phyloP scores from a whole-genome alignment of 2,888 invertebrate species.

The Oscheius myriophilus region DNA sequence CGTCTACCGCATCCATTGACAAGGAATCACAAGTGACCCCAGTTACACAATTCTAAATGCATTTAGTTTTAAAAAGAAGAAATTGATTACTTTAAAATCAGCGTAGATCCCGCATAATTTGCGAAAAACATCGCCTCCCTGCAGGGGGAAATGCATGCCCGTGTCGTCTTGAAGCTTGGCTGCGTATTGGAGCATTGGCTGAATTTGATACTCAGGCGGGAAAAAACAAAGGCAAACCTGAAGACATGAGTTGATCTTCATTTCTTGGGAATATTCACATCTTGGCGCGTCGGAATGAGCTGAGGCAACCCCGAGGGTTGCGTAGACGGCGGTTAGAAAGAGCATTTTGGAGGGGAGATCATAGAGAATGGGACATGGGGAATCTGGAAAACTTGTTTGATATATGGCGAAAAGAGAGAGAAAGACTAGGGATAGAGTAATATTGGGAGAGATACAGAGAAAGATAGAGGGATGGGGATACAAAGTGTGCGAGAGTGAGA shows the following conservation, averaged over 20 bases:
- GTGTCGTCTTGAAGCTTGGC: slow-evolving; percentile 63
- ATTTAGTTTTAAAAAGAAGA: slow-evolving; percentile 16
- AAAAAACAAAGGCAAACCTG: slow-evolving; percentile 39
- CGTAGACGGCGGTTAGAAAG: slow-evolving; percentile 12
- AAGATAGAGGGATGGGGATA: too few species aligned
- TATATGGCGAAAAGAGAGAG: too few species aligned
- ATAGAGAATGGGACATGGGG: background rate
- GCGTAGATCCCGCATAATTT: slow-evolving; percentile 62
- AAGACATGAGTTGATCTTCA: slow-evolving; percentile 52
- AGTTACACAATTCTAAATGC: slow-evolving; percentile 57
- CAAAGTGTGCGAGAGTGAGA: too few species aligned
- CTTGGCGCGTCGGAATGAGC: background rate
- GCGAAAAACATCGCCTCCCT: slow-evolving; percentile 65
- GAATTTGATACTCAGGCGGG: slow-evolving; percentile 28
- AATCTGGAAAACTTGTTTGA: background rate
- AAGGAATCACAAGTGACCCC: slow-evolving; percentile 58
- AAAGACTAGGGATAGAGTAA: too few species aligned
- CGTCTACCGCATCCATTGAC: slow-evolving; percentile 67
- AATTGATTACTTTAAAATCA: slow-evolving; percentile 64
- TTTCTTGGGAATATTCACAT: slow-evolving; percentile 54
- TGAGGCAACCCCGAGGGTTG: slow-evolving; percentile 6
- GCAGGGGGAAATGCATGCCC: slow-evolving; percentile 62
- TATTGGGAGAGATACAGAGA: too few species aligned
- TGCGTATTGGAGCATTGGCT: slow-evolving; percentile 67
- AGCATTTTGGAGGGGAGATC: slow-evolving; percentile 10